phyloP scores from a whole-genome alignment of 2,888 invertebrate genomes.

The Parascotia fuliginaria region DNA sequence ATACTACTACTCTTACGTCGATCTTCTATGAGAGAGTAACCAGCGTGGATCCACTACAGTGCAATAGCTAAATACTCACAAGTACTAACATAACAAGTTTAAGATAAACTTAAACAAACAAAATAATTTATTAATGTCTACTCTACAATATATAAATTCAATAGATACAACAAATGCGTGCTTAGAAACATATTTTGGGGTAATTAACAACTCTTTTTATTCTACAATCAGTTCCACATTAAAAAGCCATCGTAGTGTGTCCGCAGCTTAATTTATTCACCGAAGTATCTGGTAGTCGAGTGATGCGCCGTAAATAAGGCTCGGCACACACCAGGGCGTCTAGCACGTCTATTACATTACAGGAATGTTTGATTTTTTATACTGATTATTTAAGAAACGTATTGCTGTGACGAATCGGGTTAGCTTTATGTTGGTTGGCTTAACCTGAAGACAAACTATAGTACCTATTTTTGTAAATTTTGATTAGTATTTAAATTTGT shows the following conservation, averaged over 20 bases:
- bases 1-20: too few species aligned
- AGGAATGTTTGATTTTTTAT: conserved; percentile 20
- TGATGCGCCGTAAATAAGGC: conserved; percentile 56
- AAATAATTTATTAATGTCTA: too few species aligned
- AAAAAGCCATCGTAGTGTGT: conserved; percentile 59
- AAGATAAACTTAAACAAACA: too few species aligned
- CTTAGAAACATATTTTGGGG: background rate
- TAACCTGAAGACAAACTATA: too few species aligned
- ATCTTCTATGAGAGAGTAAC: too few species aligned
- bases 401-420: conserved; percentile 11
- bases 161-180: background rate
- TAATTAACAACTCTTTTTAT: conserved; percentile 17
- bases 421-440: background rate
- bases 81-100: too few species aligned
- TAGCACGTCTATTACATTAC: conserved; percentile 11
- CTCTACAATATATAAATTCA: too few species aligned
- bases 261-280: conserved; percentile 64
- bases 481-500: too few species aligned
- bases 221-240: conserved; percentile 56
- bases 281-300: conserved; percentile 61
- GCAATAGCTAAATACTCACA: too few species aligned
- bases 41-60: too few species aligned
- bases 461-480: too few species aligned
- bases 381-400: conserved; percentile 10
- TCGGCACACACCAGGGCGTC: conserved; percentile 27